Percentiles rank a stretch among this genome's conserved stretches.
phyloP scores from a whole-genome alignment of 2,113 vertebrate genomes.

The Athene cunicularia region DNA sequence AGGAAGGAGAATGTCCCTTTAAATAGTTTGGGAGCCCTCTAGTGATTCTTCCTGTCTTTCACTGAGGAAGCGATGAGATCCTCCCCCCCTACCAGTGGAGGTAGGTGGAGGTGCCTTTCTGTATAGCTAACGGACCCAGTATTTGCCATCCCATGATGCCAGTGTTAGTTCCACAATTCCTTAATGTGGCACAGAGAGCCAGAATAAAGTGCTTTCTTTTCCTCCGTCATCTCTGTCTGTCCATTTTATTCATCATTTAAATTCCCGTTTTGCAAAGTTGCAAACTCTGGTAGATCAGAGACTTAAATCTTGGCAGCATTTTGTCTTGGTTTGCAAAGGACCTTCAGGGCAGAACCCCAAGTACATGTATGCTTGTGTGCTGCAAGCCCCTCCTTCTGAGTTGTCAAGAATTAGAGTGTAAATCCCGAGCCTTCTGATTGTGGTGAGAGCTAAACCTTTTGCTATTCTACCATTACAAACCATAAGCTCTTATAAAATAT shows the following conservation, averaged over 20 bases:
- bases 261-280: neutral
- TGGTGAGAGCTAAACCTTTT: constrained; percentile 23
- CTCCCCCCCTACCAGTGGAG: neutral
- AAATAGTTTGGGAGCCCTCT: constrained; percentile 69
- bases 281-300: neutral
- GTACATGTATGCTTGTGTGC: neutral
- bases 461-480: constrained; percentile 29
- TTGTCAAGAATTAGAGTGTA: neutral
- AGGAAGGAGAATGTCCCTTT: constrained; percentile 61
- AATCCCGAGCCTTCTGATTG: neutral
- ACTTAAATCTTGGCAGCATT: neutral
- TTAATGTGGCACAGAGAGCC: neutral
- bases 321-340: neutral
- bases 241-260: neutral
- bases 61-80: neutral
- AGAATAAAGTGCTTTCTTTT: neutral
- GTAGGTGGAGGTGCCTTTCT: neutral
- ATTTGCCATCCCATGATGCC: neutral
- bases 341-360: neutral
- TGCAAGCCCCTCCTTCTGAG: neutral
- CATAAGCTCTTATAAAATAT: constrained; percentile 58
- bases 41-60: constrained; percentile 53
- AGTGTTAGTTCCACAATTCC: neutral
- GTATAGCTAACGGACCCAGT: neutral
- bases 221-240: neutral